Evolutionary conservation across 2,888 invertebrate species (phyloP).

Genomic region (Myathropa florea): DNA sequence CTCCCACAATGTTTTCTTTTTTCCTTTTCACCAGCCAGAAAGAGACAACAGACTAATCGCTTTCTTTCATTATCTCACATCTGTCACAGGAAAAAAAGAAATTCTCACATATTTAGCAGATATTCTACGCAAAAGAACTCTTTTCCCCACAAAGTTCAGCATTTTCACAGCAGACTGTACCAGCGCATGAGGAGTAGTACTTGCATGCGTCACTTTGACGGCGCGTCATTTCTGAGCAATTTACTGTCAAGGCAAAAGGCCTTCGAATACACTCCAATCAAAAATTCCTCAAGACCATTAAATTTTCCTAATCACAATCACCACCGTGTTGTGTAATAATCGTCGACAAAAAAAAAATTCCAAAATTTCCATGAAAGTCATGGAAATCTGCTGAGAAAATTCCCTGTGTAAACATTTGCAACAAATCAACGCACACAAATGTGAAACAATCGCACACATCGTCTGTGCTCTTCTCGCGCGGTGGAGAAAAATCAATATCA

Average conservation of each 20-base stretch:
- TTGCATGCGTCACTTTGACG: not conserved
- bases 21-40: too few relatives aligned
- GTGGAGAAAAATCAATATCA: conserved; percentile 38
- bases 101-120: too few relatives aligned
- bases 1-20: too few relatives aligned
- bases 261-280: not conserved
- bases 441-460: not conserved
- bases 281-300: not conserved
- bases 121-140: not conserved
- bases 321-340: not conserved
- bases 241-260: not conserved
- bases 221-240: not conserved
- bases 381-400: not conserved
- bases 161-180: not conserved
- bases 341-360: not conserved
- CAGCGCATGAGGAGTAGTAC: not conserved
- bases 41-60: too few relatives aligned
- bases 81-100: not conserved
- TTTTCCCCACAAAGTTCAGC: not conserved
- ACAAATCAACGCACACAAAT: not conserved
- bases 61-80: not conserved
- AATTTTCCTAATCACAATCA: not conserved
- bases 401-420: conserved; percentile 40
- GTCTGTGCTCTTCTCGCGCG: not conserved
- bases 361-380: not conserved